Evolutionary conservation across 2,888 invertebrate genomes (phyloP).

Genomic region (Mythimna impura): DNA sequence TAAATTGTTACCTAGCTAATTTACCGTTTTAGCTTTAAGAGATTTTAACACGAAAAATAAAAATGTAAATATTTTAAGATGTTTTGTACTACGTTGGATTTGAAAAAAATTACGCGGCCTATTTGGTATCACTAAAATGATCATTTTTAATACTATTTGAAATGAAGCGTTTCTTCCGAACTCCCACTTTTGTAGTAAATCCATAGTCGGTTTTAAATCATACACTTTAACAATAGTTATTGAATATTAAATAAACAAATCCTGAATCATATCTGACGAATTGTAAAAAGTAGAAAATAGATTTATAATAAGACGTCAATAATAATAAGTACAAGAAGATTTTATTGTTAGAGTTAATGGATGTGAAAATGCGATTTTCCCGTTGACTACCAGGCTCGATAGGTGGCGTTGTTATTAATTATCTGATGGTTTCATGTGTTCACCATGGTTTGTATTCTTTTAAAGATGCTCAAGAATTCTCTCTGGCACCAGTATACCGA

Average conservation of each 20-base stretch:
- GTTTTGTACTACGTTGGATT: slow-evolving; percentile 73
- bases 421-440: slow-evolving; percentile 18
- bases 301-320: slow-evolving; percentile 51
- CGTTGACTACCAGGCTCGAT: slow-evolving; percentile 7
- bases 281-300: slow-evolving; percentile 65
- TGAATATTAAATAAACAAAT: slow-evolving; percentile 47
- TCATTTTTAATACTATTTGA: slow-evolving; percentile 20
- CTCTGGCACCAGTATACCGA: too few species aligned
- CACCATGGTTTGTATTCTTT: slow-evolving; percentile 34
- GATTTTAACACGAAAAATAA: slow-evolving; percentile 60
- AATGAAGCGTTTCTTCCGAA: slow-evolving; percentile 33
- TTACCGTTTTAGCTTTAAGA: slow-evolving; percentile 62
- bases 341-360: slow-evolving; percentile 53
- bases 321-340: slow-evolving; percentile 65
- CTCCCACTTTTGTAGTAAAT: slow-evolving; percentile 53
- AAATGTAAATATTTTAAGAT: slow-evolving; percentile 72
- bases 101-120: slow-evolving; percentile 67
- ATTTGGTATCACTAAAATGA: slow-evolving; percentile 57
- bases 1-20: slow-evolving; percentile 73
- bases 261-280: slow-evolving; percentile 60
- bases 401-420: slow-evolving; percentile 38
- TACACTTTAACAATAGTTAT: slow-evolving; percentile 51
- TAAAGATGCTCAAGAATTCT: slow-evolving; percentile 49
- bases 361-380: slow-evolving; percentile 45
- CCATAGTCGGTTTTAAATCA: slow-evolving; percentile 42